These are phyloP conservation scores for Procambarus virginalis DNA, from an alignment of 1,140 invertebrate species.

Conservation along the genomic window DNA sequence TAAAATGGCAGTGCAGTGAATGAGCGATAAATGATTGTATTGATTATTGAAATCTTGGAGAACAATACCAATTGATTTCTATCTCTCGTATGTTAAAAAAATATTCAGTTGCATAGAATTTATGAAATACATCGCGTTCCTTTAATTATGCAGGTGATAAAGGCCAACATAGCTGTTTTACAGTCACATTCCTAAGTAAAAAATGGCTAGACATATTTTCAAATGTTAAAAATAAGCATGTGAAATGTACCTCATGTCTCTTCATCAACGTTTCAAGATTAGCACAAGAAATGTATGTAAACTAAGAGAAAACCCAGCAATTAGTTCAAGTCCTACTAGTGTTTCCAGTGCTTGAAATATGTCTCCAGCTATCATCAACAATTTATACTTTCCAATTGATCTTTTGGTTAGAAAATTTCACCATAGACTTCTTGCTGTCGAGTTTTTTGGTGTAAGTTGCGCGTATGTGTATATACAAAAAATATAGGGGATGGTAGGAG, in stretches of 20 bases:
- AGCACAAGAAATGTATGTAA: too few relatives aligned
- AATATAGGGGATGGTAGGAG: too few relatives aligned
- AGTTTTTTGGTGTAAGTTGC: too few relatives aligned
- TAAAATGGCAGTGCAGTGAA: constrained; percentile 2
- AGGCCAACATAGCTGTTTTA: neutral
- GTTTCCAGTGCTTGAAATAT: too few relatives aligned
- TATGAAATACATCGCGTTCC: neutral
- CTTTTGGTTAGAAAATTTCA: too few relatives aligned
- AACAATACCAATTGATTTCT: neutral
- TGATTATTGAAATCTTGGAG: neutral
- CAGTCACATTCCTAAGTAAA: neutral
- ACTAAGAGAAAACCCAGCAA: too few relatives aligned
- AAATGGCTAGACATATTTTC: neutral
- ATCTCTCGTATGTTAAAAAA: neutral
- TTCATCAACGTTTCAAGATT: too few relatives aligned
- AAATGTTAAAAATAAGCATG: neutral
- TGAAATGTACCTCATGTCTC: neutral
- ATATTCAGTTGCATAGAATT: neutral
- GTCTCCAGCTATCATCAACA: too few relatives aligned
- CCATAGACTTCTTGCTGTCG: too few relatives aligned
- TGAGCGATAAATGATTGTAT: constrained; percentile 7
- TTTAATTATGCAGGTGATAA: neutral
- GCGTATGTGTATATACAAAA: too few relatives aligned
- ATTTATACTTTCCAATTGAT: too few relatives aligned
- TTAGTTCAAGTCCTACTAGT: too few relatives aligned